Evolutionary conservation across 2,888 invertebrate species (phyloP), one percentile per base, ranked within the genome.

Genomic region (Opisthograptis luteolata): DNA sequence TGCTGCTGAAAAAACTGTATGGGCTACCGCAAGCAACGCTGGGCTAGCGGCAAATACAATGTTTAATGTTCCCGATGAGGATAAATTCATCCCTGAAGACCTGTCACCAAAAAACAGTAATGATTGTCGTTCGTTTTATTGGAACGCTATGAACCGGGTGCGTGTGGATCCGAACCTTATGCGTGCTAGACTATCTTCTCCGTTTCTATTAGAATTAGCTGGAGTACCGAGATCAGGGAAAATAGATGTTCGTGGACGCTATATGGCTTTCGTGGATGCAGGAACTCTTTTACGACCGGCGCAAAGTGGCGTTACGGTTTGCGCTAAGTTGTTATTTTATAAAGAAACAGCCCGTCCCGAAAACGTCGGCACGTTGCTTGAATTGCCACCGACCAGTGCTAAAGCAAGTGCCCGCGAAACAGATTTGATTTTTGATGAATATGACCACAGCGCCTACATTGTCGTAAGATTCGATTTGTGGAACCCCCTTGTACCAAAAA

Each of bases 111-210:
- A 55, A 39, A 47, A 58, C 32, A 68, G 55, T 19, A 44, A 61
- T 8, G 12, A 57, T 1, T 87, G 88, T 60, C 73, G 62, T 45
- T 76, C 77, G 14, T 70, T 69, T 45, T 86, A 85, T 59, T 90
- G 90, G 90, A 83, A 88, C 62, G 70, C 83, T 2, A 76, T 87
- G 70, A 83, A 73, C 51, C 70, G 90, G 41, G 69, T 85, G n/a
- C 68, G 87, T n/a, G 74, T 89, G 6, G 76, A 89, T 47, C 67
- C 77, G 2, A 42, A 55, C 8, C 25, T 54, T 1, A 65, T 90
- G 6, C 64, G 56, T 1, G 52, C 64, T 7, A 73, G 84, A 62
- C 51, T 89, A 43, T 57, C 62, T 8, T 55, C 66, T 8, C 74
- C 75, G 5, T 77, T 90, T 52, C 41, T 82, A 9, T 55, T 90